Percentiles rank a stretch among this genome's conserved stretches.
Evolutionary conservation across 1,140 invertebrate genomes (phyloP).

Genomic region (Bombus superbus): DNA sequence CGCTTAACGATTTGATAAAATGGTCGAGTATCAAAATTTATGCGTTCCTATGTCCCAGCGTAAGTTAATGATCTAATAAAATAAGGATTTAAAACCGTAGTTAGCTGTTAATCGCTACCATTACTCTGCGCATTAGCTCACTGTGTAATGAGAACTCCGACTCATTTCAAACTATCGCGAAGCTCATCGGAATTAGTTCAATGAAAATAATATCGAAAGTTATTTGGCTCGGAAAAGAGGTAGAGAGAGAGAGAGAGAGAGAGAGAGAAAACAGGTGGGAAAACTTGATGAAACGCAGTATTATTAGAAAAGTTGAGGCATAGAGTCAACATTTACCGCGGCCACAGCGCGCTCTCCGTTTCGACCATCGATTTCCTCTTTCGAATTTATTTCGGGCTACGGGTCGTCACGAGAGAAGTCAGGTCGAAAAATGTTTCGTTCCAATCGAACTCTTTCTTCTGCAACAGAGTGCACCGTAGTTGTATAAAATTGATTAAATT

Average conservation of each 20-base stretch:
- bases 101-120: no score
- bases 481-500: neutral
- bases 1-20: neutral
- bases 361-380: slow-evolving; percentile 32
- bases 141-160: no score
- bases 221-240: neutral
- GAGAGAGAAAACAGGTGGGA: neutral
- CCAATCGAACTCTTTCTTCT: neutral
- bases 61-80: no score
- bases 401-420: no score
- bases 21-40: no score
- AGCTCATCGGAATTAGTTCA: neutral
- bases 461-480: neutral
- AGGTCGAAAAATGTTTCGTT: neutral
- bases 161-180: neutral
- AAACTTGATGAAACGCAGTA: slow-evolving; percentile 19
- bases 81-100: no score
- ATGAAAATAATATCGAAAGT: neutral
- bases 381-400: slow-evolving; percentile 32
- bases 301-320: slow-evolving; percentile 52
- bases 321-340: slow-evolving; percentile 25
- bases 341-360: neutral
- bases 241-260: neutral
- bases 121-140: neutral
- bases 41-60: no score